phyloP scores from a whole-genome alignment of 37 sponge, comb jelly and placozoan genomes.

The Bolinopsis microptera region DNA sequence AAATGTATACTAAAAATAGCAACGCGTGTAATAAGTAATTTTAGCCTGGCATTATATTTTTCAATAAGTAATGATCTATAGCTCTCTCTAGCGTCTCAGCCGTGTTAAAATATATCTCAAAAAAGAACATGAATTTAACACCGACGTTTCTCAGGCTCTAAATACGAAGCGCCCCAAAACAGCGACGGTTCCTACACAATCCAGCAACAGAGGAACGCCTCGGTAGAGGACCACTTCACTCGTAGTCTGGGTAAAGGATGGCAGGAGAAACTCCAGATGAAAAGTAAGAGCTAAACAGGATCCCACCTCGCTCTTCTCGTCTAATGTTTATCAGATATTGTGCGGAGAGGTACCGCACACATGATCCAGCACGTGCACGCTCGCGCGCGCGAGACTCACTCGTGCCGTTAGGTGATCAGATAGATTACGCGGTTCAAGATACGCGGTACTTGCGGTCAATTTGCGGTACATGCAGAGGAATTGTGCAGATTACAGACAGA shows the following conservation, averaged over 20 bases:
- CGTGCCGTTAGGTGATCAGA: neutral
- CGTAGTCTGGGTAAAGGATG: slow-evolving; percentile 55
- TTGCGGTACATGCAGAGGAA: neutral
- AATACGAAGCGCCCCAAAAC: neutral
- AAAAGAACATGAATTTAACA: neutral
- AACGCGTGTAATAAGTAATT: neutral
- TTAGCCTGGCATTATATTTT: neutral
- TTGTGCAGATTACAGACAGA: neutral
- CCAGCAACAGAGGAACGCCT: slow-evolving; percentile 54
- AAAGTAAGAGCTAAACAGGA: neutral
- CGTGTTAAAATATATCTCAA: neutral
- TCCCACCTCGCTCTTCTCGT: neutral
- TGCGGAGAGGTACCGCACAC: neutral
- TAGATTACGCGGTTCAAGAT: neutral
- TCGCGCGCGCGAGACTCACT: neutral
- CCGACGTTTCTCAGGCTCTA: slow-evolving; percentile 50
- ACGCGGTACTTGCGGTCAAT: too few species aligned
- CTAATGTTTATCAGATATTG: neutral
- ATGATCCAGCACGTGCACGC: neutral
- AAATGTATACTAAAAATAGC: neutral
- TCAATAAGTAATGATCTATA: too few species aligned
- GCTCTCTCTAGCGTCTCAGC: too few species aligned
- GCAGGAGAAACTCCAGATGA: slow-evolving; percentile 49
- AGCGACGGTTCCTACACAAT: slow-evolving; percentile 43
- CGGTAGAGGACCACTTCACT: slow-evolving; percentile 65